Conservation (phyloP, 2,797 vertebrate genomes). For the Sebastes hopkinsi region DNA sequence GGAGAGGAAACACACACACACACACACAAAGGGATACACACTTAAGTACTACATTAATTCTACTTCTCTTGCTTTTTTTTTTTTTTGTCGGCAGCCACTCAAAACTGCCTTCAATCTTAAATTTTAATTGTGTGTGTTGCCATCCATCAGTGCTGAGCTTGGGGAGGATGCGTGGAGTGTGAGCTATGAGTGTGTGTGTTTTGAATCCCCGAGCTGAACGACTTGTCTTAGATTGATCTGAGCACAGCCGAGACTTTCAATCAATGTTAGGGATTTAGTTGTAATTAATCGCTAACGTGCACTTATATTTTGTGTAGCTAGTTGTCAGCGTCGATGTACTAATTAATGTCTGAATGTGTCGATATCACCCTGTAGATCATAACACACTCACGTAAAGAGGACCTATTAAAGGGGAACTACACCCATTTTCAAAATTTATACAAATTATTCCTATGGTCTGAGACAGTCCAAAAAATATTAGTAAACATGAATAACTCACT, state of each 20-base stretch:
- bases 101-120: constrained; percentile 53
- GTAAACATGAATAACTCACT: too few species aligned
- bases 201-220: constrained; percentile 51
- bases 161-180: neutral
- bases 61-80: constrained; percentile 48
- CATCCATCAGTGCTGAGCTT: constrained; percentile 48
- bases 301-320: neutral
- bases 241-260: constrained; percentile 55
- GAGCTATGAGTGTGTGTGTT: neutral
- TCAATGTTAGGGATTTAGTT: constrained; percentile 59
- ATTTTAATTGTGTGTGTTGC: constrained; percentile 56
- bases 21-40: neutral
- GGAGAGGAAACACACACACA: neutral
- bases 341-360: neutral
- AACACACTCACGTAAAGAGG: neutral
- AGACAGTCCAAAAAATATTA: neutral
- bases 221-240: constrained; percentile 52
- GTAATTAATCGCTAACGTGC: constrained; percentile 53
- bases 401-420: neutral
- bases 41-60: constrained; percentile 57
- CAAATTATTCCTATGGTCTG: too few species aligned
- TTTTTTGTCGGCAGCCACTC: constrained; percentile 50
- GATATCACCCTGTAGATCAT: neutral
- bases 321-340: constrained; percentile 1
- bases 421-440: too few species aligned